Evolutionary conservation across 2,797 vertebrate species (phyloP), one percentile per base, ranked within the genome.

Genomic region (Taenioides sp.): DNA sequence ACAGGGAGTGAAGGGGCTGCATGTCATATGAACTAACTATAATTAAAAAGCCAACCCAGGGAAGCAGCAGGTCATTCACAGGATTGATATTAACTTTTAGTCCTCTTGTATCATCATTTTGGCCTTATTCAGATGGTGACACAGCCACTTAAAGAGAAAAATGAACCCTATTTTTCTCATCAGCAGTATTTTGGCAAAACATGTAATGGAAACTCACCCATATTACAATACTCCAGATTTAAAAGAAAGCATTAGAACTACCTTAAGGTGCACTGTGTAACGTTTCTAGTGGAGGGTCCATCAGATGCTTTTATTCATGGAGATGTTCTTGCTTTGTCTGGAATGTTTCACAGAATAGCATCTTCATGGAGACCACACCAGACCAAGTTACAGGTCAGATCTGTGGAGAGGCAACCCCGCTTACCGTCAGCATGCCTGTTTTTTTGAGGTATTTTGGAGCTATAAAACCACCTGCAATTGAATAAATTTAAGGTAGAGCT

Each of bases 61-160:
- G 84, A 88, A 80, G 82, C 88, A 81, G 79, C 78, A 62, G 89
- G 91, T 93, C 88, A 87, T 92, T 93, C 89, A 80, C 75, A 84
- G 86, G 88, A 92, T 90, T 92, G 91, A 91, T 93, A 93, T 89
- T 80, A 88, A 88, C 90, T 88, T 86, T 88, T 88, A 86, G 88
- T 88, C 81, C 85, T 85, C 90, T 88, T 90, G 88, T 80, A 89
- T 93, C 92, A 93, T 94, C 87, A 94, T 94, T 94, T 92, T 87
- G 89, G 68, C 82, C 88, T 86, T 82, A 77, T 87, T 91, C 89
- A 91, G 82, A 93, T 89, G 78, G 82, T 90, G 89, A 94, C 93
- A 91, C 72, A 82, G 89, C 88, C 89, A 92, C 88, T 93, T 94
- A 91, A 92, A 91, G 87, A 86, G 84, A 86, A 88, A 93, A 92